Evolutionary conservation across 2,113 vertebrate species (phyloP), one percentile per base, ranked within the genome.

Genomic region (Labeo rohita): DNA sequence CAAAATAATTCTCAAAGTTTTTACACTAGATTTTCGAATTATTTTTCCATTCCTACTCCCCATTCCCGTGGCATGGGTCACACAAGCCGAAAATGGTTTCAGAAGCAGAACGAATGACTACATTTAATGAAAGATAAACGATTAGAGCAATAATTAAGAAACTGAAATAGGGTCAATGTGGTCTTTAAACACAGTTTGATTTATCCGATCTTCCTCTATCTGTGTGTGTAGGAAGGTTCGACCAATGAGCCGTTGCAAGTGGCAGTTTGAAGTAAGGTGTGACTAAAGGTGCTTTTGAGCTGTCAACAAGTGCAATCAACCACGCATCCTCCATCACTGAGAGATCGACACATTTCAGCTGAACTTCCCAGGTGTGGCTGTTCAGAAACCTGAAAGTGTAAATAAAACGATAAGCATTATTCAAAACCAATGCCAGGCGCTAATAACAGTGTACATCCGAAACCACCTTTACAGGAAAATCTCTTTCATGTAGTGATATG

Each of bases 361-460:
- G 79, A 82, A 85, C 83, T 87, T 87, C 74, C 54, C 88, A 89
- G 86, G 86, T 85, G 84, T 85, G 86, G 61, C 49, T 85, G 11
- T 15, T 36, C 12, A 68, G 28, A 68, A 68, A 36, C 83, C 80
- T 61, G n/a, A 85, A 85, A 88, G 80, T 47, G n/a, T 88, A 82
- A 84, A 63, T 63, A 43, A 34, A 66, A 36, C 2, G 74, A 47
- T 54, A 56, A 18, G 12, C 18, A 43, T 0, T 1, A 63, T 65
- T 47, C 34, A 59, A 70, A 86, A 65, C 15, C 15, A 65, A 63
- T 2, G 8, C 43, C 84, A 65, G 43, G 49, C 11, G 2, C 59
- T 80, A 80, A 63, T 63, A 61, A 80, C 54, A 80, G 56, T 61
- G 11, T 23, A 47, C 15, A 65, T 80, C 59, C 23, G 36, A 45